phyloP scores from a whole-genome alignment of 2,113 vertebrate genomes.

The Pelecanus crispus region DNA sequence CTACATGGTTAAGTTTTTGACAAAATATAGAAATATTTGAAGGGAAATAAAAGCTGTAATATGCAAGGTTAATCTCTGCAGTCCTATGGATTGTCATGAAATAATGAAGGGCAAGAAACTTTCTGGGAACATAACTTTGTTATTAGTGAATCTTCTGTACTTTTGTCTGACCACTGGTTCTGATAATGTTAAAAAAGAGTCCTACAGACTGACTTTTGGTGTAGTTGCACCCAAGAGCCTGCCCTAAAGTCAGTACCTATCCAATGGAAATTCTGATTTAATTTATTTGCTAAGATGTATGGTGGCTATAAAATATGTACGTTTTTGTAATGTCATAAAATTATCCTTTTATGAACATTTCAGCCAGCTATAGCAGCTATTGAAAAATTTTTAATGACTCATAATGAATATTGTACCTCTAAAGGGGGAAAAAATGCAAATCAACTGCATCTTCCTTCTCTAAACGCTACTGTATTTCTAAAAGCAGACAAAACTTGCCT shows the following conservation, averaged over 20 bases:
- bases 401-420: neutral
- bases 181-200: neutral
- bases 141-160: neutral
- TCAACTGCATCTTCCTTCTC: neutral
- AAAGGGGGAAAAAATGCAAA: neutral
- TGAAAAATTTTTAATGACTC: neutral
- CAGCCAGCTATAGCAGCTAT: neutral
- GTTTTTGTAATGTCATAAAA: neutral
- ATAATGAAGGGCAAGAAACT: neutral
- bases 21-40: neutral
- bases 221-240: neutral
- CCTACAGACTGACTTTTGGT: neutral
- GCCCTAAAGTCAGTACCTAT: neutral
- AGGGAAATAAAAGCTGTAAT: neutral
- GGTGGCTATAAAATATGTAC: neutral
- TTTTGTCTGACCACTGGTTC: neutral
- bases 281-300: neutral
- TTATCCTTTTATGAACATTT: neutral
- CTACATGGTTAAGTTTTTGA: neutral
- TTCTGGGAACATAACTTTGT: neutral
- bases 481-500: neutral
- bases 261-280: neutral
- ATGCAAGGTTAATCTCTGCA: neutral
- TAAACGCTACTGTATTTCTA: neutral
- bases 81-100: neutral